Base-by-base conservation (phyloP, 53 echinoderm and acorn worm genomes). In the Echinarachnius parma region DNA sequence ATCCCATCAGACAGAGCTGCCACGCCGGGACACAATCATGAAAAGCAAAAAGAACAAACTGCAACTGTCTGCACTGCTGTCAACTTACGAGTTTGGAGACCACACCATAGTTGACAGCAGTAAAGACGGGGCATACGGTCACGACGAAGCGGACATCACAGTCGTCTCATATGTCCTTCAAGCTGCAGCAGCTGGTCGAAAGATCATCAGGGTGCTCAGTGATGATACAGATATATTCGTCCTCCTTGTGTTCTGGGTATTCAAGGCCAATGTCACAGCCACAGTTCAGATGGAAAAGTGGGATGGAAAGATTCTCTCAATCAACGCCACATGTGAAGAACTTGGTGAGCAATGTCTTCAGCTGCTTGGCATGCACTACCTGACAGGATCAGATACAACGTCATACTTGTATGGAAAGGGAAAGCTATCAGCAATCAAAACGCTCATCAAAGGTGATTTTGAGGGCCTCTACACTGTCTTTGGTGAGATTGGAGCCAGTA, bases 161-260 rank as follows among this genome's bases (percentile, higher is more conserved):
- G 20, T 75, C 15, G 53, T 75, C 21, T 60, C 60, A 57, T 75
- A 75, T 60, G 48, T 45, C 14, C 76, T 75, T 45, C 33, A 59
- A 42, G 76, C 59, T 20, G 39, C 59, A 25, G 60, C 59, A 3
- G 42, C 20, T 46, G 76, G 46, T 20, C 37, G 42, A 26, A 44
- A 57, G 20, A 25, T 31, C 16, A 60, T 59, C 59, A 42, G 76
- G 37, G 60, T 75, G 1, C 76, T 75, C 35, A 75, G 76, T 31
- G 60, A 75, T 58, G 76, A 57, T 59, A 59, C 58, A 23, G 75
- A 75, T 28, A 52, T 58, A 15, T 75, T 75, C 59, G 75, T 75
- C 9, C 33, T 23, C 37, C 36, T 75, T 21, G 59, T 75, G 34
- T 75, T 20, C 42, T 58, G 75, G 59, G 57, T 36, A 24, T 75